A percentile compares a stretch with the other conserved stretches of the same genome.
These are phyloP conservation scores for Sinocyclocheilus grahami DNA, from an alignment of 2,113 vertebrate species.

Conservation along the genomic window DNA sequence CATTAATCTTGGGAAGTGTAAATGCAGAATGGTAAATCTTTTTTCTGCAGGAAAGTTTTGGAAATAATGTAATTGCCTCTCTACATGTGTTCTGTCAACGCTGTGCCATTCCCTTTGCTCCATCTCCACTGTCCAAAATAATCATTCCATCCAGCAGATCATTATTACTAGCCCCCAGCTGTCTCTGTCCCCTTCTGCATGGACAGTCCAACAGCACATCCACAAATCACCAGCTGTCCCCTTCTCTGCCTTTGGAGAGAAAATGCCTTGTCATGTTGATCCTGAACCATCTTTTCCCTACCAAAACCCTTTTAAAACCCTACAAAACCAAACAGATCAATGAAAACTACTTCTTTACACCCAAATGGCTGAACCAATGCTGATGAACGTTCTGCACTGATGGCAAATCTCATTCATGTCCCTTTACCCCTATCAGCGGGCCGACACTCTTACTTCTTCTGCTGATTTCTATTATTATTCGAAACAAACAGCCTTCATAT, in stretches of 20 bases:
- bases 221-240: conserved; percentile 23
- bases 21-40: background rate
- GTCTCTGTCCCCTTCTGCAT: conserved; percentile 32
- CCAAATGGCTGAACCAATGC: background rate
- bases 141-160: conserved; percentile 24
- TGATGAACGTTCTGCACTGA: background rate
- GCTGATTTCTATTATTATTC: conserved; percentile 47
- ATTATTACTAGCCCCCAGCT: conserved; percentile 42
- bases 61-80: conserved; percentile 40
- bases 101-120: conserved; percentile 14
- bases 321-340: background rate
- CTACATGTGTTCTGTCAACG: conserved; percentile 3
- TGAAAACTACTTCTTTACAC: background rate
- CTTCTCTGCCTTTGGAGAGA: background rate
- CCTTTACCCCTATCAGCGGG: background rate
- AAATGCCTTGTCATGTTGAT: background rate
- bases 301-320: background rate
- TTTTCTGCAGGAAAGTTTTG: conserved; percentile 10
- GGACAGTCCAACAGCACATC: conserved; percentile 10
- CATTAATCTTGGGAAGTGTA: background rate
- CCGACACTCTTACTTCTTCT: background rate
- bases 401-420: conserved; percentile 10
- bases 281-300: background rate
- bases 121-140: conserved; percentile 31
- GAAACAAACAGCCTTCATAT: conserved; percentile 3